These are phyloP conservation scores for Phaedon cochleariae DNA, from an alignment of 2,888 invertebrate species.

Conservation along the genomic window DNA sequence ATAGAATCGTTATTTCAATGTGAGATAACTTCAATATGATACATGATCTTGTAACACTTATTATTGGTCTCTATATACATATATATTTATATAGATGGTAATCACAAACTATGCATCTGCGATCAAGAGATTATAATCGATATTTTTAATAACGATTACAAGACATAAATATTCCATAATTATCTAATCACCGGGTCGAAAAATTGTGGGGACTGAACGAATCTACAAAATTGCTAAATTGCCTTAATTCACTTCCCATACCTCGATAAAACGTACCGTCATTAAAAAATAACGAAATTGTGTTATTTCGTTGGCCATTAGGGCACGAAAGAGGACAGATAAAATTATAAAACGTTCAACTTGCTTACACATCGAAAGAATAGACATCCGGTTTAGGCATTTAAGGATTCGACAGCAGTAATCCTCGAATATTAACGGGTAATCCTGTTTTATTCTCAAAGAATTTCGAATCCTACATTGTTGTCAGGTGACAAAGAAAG, in stretches of 20 bases:
- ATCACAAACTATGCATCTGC: too few relatives aligned
- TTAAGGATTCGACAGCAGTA: neutral
- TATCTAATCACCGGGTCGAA: neutral
- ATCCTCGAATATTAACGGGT: neutral
- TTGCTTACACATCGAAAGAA: neutral
- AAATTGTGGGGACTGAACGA: neutral
- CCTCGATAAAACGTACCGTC: constrained; percentile 1
- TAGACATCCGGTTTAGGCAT: neutral
- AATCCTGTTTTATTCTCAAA: neutral
- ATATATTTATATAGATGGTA: too few relatives aligned
- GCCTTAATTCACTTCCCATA: neutral
- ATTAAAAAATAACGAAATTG: neutral
- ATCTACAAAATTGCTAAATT: neutral
- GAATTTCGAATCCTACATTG: neutral
- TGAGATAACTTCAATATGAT: too few relatives aligned
- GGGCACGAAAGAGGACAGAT: neutral
- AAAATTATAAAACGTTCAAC: neutral
- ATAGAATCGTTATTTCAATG: too few relatives aligned
- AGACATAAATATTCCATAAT: neutral
- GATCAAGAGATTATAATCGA: neutral
- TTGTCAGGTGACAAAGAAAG: neutral
- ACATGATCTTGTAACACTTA: too few relatives aligned
- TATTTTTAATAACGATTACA: neutral
- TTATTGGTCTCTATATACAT: too few relatives aligned
- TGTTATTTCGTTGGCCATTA: neutral